phyloP scores from a whole-genome alignment of 92 coral and sea anemone genomes.

The Virgularia gustaviana region DNA sequence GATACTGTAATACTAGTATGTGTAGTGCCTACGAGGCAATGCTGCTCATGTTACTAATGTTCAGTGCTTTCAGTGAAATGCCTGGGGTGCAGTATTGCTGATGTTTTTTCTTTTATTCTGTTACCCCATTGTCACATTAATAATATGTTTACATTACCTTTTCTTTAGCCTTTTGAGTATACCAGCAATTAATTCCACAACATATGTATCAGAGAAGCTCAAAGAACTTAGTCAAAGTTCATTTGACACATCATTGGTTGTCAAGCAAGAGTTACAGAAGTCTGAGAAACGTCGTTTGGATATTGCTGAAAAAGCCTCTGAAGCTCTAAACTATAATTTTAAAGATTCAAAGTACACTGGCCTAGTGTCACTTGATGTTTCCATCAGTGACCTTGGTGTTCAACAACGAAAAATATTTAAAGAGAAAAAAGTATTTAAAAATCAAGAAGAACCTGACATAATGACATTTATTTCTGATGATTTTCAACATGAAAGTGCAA shows the following conservation, averaged over 20 bases:
- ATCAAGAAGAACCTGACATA: constrained; percentile 70
- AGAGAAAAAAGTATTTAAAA: constrained; percentile 44
- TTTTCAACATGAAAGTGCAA: constrained; percentile 75
- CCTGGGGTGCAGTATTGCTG: no score
- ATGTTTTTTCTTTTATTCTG: no score
- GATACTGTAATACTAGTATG: no score
- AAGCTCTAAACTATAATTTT: constrained; percentile 72
- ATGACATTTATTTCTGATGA: constrained; percentile 80
- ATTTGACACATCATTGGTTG: constrained; percentile 69
- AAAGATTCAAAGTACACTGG: constrained; percentile 65
- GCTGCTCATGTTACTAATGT: no score
- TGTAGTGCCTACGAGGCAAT: no score
- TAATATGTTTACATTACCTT: no score
- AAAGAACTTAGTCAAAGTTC: constrained; percentile 61
- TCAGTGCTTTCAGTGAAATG: no score
- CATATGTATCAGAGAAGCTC: constrained; percentile 60
- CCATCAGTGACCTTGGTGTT: constrained; percentile 57
- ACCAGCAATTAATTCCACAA: constrained; percentile 78
- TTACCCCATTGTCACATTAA: no score
- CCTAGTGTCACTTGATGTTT: constrained; percentile 76
- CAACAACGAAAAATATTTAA: constrained; percentile 55
- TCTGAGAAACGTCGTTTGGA: constrained; percentile 71
- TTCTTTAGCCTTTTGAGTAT: constrained; percentile 37
- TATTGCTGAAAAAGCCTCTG: constrained; percentile 79
- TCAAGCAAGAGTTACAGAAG: constrained; percentile 73